These are phyloP conservation scores for Phocides pigmalion DNA, from an alignment of 1,140 invertebrate genomes.

Conservation along the genomic window DNA sequence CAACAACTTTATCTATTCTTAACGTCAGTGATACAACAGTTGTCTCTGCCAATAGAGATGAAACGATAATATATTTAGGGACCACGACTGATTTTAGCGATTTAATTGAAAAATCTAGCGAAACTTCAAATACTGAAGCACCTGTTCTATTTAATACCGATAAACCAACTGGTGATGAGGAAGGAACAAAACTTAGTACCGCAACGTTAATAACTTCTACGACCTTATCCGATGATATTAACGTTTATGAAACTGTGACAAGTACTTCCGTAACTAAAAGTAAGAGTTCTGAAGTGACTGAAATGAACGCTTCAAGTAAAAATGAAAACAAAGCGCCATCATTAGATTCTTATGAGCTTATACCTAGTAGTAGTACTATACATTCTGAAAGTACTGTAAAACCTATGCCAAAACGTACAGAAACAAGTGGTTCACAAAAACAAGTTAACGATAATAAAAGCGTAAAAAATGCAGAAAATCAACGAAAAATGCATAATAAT, in stretches of 20 bases:
- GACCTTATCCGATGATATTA: neutral
- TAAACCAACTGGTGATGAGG: neutral
- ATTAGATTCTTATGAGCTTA: slow-evolving; percentile 54
- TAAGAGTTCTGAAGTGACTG: slow-evolving; percentile 14
- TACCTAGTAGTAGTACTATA: slow-evolving; percentile 64
- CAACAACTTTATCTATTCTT: neutral
- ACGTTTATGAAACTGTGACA: slow-evolving; percentile 1
- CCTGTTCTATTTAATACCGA: neutral
- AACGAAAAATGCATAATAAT: slow-evolving; percentile 68
- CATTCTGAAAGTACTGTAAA: slow-evolving; percentile 65
- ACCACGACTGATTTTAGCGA: neutral
- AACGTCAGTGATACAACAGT: neutral
- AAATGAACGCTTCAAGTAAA: slow-evolving; percentile 25
- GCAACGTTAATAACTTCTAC: neutral
- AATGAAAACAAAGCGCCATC: slow-evolving; percentile 39
- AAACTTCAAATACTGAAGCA: neutral
- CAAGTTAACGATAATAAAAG: slow-evolving; percentile 74
- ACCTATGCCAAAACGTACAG: slow-evolving; percentile 58
- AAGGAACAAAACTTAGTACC: neutral
- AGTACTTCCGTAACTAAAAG: slow-evolving; percentile 2
- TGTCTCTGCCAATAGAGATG: slow-evolving; percentile 8
- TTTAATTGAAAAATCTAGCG: neutral
- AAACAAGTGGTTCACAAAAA: slow-evolving; percentile 62
- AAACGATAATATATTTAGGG: neutral
- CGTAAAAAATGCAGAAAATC: slow-evolving; percentile 77